These are phyloP conservation scores for Ranitomeya imitator DNA, from an alignment of 2,113 vertebrate species.

Conservation along the genomic window DNA sequence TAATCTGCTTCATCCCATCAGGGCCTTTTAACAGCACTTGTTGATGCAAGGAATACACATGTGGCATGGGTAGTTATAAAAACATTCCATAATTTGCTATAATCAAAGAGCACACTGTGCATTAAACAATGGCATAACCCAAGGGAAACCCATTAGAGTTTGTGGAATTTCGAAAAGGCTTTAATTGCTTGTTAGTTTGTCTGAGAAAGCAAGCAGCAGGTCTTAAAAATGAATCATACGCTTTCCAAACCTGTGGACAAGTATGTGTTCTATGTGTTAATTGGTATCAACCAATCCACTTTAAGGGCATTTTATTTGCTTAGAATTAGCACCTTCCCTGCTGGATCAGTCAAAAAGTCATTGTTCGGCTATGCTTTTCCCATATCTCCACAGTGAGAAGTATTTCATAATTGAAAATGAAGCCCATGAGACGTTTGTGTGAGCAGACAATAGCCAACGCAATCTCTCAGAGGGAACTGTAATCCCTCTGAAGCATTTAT, in stretches of 20 bases:
- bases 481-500: slow-evolving; percentile 18
- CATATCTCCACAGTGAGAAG: slow-evolving; percentile 16
- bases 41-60: slow-evolving; percentile 41
- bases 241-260: slow-evolving; percentile 50
- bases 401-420: slow-evolving; percentile 25
- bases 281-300: slow-evolving; percentile 56
- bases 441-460: neutral
- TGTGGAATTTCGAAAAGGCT: slow-evolving; percentile 53
- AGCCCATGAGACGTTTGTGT: slow-evolving; percentile 8
- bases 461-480: neutral
- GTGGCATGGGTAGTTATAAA: slow-evolving; percentile 52
- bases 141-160: slow-evolving; percentile 55
- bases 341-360: slow-evolving; percentile 48
- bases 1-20: slow-evolving; percentile 2
- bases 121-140: slow-evolving; percentile 56
- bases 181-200: slow-evolving; percentile 59
- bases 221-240: slow-evolving; percentile 58
- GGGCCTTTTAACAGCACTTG: slow-evolving; percentile 21
- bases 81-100: slow-evolving; percentile 57
- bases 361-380: slow-evolving; percentile 40
- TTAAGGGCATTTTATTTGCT: slow-evolving; percentile 56
- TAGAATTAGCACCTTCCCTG: slow-evolving; percentile 54
- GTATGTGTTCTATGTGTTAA: slow-evolving; percentile 58
- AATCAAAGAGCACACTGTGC: slow-evolving; percentile 56
- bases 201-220: slow-evolving; percentile 53